These are phyloP conservation scores for Prunella fulvescens DNA, from an alignment of 2,113 vertebrate genomes.

Conservation along the genomic window DNA sequence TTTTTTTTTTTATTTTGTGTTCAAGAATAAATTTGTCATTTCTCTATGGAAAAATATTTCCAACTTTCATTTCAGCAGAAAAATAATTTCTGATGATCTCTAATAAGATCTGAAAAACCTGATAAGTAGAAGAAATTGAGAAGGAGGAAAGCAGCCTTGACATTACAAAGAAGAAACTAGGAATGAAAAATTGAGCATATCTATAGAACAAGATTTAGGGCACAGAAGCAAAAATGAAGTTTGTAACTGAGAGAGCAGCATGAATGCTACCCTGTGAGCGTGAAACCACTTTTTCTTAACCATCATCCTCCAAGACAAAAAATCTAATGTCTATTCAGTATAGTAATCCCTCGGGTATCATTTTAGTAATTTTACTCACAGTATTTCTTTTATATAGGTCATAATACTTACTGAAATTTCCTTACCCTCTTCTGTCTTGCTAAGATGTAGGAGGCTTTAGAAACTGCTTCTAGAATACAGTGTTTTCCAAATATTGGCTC, in stretches of 20 bases:
- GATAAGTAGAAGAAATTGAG: neutral
- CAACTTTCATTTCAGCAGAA: neutral
- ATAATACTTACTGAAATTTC: neutral
- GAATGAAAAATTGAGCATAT: neutral
- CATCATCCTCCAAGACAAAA: neutral
- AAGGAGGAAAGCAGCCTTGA: neutral
- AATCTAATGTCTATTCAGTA: neutral
- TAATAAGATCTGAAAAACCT: neutral
- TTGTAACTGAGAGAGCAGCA: neutral
- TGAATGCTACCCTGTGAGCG: neutral
- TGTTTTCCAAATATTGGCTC: slow-evolving; percentile 67
- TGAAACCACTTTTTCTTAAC: neutral
- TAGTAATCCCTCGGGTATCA: neutral
- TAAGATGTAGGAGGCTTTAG: slow-evolving; percentile 5
- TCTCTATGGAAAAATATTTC: neutral
- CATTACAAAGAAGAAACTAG: neutral
- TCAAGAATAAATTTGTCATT: neutral
- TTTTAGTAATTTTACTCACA: neutral
- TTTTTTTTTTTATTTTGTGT: neutral
- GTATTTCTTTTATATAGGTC: neutral
- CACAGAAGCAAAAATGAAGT: neutral
- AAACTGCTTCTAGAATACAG: slow-evolving; percentile 51
- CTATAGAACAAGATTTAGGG: neutral
- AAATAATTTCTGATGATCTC: neutral
- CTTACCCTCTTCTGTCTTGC: neutral